These are phyloP conservation scores for Bos taurus DNA, from an alignment of 2,113 vertebrate genomes.

Conservation along the genomic window DNA sequence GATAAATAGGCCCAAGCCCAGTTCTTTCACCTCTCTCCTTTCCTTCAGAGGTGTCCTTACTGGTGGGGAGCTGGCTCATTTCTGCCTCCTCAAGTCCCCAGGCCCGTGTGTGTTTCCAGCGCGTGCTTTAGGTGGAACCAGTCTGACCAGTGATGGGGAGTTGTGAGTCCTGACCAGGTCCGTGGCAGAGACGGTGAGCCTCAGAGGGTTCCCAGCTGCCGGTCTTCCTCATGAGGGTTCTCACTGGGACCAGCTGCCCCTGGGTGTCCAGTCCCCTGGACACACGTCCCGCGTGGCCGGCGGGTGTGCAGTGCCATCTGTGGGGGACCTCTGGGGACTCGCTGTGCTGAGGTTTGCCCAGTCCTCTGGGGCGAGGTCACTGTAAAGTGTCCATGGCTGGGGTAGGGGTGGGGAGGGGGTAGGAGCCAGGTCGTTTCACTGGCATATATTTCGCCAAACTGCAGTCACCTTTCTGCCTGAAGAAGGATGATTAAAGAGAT, in stretches of 20 bases:
- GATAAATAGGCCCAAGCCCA: accelerated
- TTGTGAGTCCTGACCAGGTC: not conserved
- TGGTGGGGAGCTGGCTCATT: not conserved
- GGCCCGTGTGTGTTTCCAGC: not conserved
- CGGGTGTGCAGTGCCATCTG: not conserved
- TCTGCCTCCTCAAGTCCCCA: not conserved
- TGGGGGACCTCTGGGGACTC: accelerated
- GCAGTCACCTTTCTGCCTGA: not conserved
- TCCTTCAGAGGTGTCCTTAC: accelerated
- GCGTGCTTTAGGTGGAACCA: not conserved
- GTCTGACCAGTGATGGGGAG: not conserved
- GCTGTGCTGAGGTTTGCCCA: not conserved
- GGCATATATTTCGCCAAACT: not conserved
- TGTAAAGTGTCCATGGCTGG: accelerated
- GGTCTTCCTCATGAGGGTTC: accelerated
- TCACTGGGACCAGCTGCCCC: not conserved
- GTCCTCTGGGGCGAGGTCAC: accelerated
- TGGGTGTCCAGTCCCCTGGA: accelerated
- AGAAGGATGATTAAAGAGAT: conserved; percentile 34
- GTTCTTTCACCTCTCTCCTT: accelerated
- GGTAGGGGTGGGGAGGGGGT: not conserved
- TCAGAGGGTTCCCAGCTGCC: not conserved
- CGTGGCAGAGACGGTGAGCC: accelerated
- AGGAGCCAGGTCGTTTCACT: not conserved
- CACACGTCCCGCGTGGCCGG: accelerated